phyloP scores from a whole-genome alignment of 1,140 invertebrate species.

The Tetragonula clypearis region DNA sequence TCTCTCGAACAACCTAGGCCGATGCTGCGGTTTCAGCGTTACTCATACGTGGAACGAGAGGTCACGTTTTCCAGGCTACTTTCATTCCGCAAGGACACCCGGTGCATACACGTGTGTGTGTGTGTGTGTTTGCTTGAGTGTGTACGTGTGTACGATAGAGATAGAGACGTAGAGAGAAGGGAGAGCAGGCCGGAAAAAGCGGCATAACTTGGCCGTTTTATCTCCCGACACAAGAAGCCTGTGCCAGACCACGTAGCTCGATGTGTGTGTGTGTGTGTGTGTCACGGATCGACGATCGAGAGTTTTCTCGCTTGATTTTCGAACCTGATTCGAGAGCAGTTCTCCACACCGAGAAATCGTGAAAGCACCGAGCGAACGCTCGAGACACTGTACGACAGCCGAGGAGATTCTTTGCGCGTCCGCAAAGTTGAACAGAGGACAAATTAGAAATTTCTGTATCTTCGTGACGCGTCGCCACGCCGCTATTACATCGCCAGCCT shows the following conservation, averaged over 20 bases:
- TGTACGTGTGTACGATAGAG: conserved; percentile 19
- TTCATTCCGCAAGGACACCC: conserved; percentile 81
- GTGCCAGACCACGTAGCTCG: neutral
- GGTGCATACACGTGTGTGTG: conserved; percentile 47
- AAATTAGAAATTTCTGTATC: no score
- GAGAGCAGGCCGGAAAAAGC: conserved; percentile 64
- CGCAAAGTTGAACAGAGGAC: no score
- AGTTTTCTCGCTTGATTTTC: conserved; percentile 47
- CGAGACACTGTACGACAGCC: neutral
- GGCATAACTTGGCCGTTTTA: conserved; percentile 67
- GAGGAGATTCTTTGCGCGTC: conserved; percentile 1
- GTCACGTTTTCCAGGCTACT: conserved; percentile 80
- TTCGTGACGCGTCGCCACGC: no score
- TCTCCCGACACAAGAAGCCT: conserved; percentile 30
- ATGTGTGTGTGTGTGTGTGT: conserved; percentile 13
- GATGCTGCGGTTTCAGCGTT: conserved; percentile 15
- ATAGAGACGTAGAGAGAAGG: conserved; percentile 43
- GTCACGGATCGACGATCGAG: conserved; percentile 61
- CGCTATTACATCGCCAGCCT: no score
- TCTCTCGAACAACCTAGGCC: no score
- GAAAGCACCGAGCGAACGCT: conserved; percentile 40
- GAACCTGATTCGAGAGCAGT: conserved; percentile 58
- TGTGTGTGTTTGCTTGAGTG: conserved; percentile 26
- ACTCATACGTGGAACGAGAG: conserved; percentile 68
- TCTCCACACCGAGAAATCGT: conserved; percentile 61